phyloP scores from a whole-genome alignment of 2,113 vertebrate genomes.

The Euleptes europaea region DNA sequence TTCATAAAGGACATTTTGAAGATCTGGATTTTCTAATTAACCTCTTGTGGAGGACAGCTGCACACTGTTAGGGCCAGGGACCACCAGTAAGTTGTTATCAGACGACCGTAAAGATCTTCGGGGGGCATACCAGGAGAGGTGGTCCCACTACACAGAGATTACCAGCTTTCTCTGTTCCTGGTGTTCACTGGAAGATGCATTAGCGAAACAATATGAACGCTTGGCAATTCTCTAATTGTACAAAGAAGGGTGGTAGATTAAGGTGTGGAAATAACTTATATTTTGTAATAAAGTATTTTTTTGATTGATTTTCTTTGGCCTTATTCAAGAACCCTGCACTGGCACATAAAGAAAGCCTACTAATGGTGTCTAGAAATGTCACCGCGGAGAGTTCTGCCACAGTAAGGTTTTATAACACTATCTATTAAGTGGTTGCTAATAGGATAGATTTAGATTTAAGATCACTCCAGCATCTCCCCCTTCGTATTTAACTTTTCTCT shows the following conservation, averaged over 20 bases:
- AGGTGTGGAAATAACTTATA: background rate
- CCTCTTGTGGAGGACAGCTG: no score
- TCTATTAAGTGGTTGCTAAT: constrained; percentile 11
- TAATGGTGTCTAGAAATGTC: constrained; percentile 36
- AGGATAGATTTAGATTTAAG: constrained; percentile 9
- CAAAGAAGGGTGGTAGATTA: background rate
- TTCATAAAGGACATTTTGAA: background rate
- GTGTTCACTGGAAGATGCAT: background rate
- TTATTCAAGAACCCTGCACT: constrained; percentile 35
- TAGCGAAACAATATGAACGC: background rate
- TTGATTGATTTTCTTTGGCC: constrained; percentile 40
- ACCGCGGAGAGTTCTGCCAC: background rate
- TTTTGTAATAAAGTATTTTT: background rate
- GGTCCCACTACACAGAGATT: background rate
- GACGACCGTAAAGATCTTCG: no score
- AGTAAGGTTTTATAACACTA: constrained; percentile 20
- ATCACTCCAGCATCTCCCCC: background rate
- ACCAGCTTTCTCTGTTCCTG: background rate
- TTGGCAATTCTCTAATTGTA: background rate
- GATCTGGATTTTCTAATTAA: no score
- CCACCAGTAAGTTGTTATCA: no score
- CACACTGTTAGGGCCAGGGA: no score
- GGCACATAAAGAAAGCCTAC: constrained; percentile 12
- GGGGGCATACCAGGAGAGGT: no score
- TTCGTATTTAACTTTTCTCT: background rate